Evolutionary conservation across 2,888 invertebrate genomes (phyloP).

Genomic region (Caradrina clavipalpis): DNA sequence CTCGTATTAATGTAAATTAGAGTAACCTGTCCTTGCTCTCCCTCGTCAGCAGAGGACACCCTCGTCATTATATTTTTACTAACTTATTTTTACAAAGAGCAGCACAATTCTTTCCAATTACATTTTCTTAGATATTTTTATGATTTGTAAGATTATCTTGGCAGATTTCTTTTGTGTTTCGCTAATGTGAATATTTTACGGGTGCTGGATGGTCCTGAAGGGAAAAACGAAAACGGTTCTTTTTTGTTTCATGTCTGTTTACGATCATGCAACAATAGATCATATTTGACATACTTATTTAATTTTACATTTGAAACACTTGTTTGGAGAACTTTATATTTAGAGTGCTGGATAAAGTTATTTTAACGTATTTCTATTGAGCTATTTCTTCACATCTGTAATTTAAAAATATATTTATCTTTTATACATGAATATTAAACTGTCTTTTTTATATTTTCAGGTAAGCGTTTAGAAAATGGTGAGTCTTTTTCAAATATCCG

Average conservation of each 20-base stretch:
- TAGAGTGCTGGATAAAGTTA: too few relatives aligned
- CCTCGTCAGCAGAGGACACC: constrained; percentile 67
- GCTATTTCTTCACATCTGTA: not conserved
- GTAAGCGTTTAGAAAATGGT: constrained; percentile 39
- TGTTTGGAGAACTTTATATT: not conserved
- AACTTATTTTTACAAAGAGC: constrained; percentile 42
- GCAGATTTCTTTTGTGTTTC: constrained; percentile 42
- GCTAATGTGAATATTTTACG: constrained; percentile 30
- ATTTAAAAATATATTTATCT: not conserved
- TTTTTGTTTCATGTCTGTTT: not conserved
- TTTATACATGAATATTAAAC: not conserved
- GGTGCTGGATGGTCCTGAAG: not conserved
- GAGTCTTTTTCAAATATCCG: constrained; percentile 19
- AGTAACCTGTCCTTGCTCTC: constrained; percentile 76
- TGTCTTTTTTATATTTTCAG: constrained; percentile 37
- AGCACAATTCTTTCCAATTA: constrained; percentile 40
- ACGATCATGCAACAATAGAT: not conserved
- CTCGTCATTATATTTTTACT: constrained; percentile 56
- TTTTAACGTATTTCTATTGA: not conserved
- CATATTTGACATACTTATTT: not conserved
- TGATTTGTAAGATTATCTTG: constrained; percentile 48
- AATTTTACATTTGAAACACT: not conserved
- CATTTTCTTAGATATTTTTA: constrained; percentile 41
- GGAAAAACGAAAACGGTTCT: constrained; percentile 4
- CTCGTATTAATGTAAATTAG: constrained; percentile 84